These are phyloP conservation scores for Micromussa lordhowensis DNA, from an alignment of 92 coral and sea anemone species.

Conservation along the genomic window DNA sequence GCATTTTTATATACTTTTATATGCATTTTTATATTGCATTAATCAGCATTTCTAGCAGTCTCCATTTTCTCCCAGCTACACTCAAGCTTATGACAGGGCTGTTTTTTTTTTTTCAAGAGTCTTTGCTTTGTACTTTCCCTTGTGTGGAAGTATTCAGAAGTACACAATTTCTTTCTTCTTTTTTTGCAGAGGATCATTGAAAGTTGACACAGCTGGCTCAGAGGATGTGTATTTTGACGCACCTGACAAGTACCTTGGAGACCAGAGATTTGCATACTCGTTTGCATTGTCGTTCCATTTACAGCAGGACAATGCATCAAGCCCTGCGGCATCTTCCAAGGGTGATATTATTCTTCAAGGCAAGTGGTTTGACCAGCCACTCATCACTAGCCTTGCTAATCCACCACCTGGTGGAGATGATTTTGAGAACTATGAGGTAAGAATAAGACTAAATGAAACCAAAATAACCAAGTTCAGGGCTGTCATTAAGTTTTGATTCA, in stretches of 20 bases:
- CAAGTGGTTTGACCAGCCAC: slow-evolving; percentile 71
- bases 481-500: no score
- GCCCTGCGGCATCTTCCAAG: slow-evolving; percentile 56
- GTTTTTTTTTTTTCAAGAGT: no score
- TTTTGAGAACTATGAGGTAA: slow-evolving; percentile 69
- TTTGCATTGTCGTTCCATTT: slow-evolving; percentile 76
- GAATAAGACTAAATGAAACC: neutral
- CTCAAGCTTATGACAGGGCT: no score
- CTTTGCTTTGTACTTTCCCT: no score
- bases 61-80: neutral
- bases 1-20: no score
- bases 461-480: neutral
- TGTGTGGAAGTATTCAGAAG: neutral
- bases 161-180: neutral
- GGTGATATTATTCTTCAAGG: slow-evolving; percentile 92
- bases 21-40: no score
- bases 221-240: slow-evolving; percentile 79
- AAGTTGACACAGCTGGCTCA: slow-evolving; percentile 38
- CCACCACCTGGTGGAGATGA: slow-evolving; percentile 46
- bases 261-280: slow-evolving; percentile 84
- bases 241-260: slow-evolving; percentile 76
- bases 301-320: slow-evolving; percentile 56
- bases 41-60: neutral
- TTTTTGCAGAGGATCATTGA: slow-evolving; percentile 66
- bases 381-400: slow-evolving; percentile 70